These are phyloP conservation scores for Zaprionus camerounensis DNA, from an alignment of 1,140 invertebrate species.

Conservation along the genomic window DNA sequence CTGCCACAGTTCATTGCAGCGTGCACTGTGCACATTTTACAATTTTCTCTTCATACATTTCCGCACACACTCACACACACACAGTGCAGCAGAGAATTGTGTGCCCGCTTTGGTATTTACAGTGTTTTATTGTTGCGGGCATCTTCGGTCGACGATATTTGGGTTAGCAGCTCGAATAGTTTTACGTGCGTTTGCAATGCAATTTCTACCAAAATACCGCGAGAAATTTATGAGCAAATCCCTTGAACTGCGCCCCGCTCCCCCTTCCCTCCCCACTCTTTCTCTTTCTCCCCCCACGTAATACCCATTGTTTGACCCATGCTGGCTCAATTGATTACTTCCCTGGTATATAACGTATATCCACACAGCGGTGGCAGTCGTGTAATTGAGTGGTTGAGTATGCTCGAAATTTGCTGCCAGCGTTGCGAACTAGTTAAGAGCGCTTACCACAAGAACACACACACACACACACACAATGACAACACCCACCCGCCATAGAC, in stretches of 20 bases:
- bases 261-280: neutral
- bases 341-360: neutral
- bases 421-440: constrained; percentile 67
- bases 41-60: neutral
- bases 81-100: no score
- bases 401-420: constrained; percentile 50
- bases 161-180: constrained; percentile 81
- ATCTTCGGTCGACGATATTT: constrained; percentile 59
- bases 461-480: constrained; percentile 39
- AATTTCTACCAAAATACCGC: constrained; percentile 68
- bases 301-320: constrained; percentile 66
- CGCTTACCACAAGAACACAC: constrained; percentile 39
- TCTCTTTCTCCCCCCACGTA: constrained; percentile 1
- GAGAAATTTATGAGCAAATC: constrained; percentile 64
- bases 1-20: constrained; percentile 72
- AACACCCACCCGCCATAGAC: constrained; percentile 22
- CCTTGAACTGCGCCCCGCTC: neutral
- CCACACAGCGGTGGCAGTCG: constrained; percentile 25
- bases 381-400: constrained; percentile 77
- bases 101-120: constrained; percentile 16
- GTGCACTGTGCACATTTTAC: constrained; percentile 25
- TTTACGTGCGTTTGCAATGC: constrained; percentile 68
- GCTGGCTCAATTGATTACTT: constrained; percentile 72
- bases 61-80: constrained; percentile 14
- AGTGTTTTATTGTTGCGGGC: constrained; percentile 36